phyloP scores from a whole-genome alignment of 2,113 vertebrate species.

The Aptenodytes patagonicus region DNA sequence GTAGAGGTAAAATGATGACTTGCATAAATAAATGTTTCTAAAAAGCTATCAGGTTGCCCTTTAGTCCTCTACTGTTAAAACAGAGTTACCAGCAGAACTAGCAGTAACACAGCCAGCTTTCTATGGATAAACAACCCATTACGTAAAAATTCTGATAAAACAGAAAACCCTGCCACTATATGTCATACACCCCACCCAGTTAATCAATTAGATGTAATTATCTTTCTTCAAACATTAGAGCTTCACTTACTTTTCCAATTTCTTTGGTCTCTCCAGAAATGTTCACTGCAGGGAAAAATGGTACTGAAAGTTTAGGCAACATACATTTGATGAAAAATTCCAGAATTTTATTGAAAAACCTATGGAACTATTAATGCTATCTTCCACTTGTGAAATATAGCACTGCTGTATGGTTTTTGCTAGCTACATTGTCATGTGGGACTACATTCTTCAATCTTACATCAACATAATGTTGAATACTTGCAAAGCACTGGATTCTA shows the following conservation, averaged over 20 bases:
- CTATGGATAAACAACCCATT: neutral
- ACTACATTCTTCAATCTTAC: neutral
- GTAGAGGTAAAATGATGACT: neutral
- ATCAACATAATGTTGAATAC: neutral
- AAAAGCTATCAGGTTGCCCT: neutral
- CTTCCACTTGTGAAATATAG: neutral
- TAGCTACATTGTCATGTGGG: neutral
- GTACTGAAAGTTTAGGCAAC: neutral
- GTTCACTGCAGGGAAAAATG: neutral
- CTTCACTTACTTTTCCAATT: neutral
- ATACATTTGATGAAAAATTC: neutral
- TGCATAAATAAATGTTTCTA: neutral
- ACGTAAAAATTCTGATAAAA: neutral
- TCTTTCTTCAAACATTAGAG: neutral
- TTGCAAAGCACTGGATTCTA: neutral
- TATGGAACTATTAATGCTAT: neutral
- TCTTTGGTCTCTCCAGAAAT: neutral
- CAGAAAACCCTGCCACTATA: neutral
- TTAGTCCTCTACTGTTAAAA: slow-evolving; percentile 4
- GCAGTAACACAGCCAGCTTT: neutral
- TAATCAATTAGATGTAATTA: neutral
- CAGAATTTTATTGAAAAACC: neutral
- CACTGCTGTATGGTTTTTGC: neutral
- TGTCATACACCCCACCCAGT: neutral
- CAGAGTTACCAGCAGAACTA: neutral